These are phyloP conservation scores for Tribolium madens DNA, from an alignment of 1,140 invertebrate genomes.

Conservation along the genomic window DNA sequence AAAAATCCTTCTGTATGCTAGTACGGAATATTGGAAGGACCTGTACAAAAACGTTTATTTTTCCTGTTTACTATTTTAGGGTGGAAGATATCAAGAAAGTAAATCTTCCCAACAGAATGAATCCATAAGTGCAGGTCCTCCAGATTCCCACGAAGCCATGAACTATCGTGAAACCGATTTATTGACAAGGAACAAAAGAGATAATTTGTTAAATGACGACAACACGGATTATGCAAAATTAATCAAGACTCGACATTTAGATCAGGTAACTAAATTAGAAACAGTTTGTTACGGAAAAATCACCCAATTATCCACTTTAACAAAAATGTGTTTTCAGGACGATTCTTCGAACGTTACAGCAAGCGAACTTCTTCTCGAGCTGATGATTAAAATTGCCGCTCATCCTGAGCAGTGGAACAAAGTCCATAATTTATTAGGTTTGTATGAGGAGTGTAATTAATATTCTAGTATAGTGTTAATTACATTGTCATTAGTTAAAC, in stretches of 20 bases:
- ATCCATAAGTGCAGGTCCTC: slow-evolving; percentile 49
- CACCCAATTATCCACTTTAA: background rate
- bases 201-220: slow-evolving; percentile 18
- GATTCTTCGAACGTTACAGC: slow-evolving; percentile 40
- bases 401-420: slow-evolving; percentile 61
- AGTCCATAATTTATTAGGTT: slow-evolving; percentile 61
- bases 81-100: background rate
- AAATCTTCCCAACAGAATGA: background rate
- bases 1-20: background rate
- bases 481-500: background rate
- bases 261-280: background rate
- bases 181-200: slow-evolving; percentile 60
- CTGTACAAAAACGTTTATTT: background rate
- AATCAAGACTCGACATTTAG: background rate
- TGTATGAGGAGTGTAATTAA: background rate
- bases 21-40: background rate
- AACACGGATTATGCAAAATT: background rate
- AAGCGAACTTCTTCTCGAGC: slow-evolving; percentile 60
- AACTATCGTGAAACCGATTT: slow-evolving; percentile 60
- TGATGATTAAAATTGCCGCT: slow-evolving; percentile 61
- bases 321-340: slow-evolving; percentile 42
- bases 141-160: slow-evolving; percentile 65
- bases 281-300: no score
- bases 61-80: background rate
- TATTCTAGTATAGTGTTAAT: background rate